Conservation (phyloP, 2,797 vertebrate species). For the Dromococcyx pavoninus region DNA sequence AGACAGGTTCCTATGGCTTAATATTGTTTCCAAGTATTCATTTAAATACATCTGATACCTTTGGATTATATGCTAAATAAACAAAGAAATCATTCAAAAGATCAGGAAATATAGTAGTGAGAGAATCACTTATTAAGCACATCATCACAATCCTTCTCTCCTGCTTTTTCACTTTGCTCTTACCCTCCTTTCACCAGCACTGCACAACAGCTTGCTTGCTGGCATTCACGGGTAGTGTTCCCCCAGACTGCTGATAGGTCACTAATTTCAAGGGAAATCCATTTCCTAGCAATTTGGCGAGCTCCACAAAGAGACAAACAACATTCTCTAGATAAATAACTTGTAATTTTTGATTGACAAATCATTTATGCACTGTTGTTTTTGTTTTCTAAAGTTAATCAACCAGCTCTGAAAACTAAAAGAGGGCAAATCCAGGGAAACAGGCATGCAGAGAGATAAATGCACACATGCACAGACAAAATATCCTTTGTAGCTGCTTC, state of each 20-base stretch:
- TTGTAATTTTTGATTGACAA: background rate
- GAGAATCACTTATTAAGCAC: background rate
- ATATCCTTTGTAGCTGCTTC: background rate
- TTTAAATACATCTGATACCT: background rate
- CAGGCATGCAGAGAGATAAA: background rate
- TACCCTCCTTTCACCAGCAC: background rate
- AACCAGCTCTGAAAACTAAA: background rate
- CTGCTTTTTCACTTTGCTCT: background rate
- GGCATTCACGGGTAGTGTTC: background rate
- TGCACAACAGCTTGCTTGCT: background rate
- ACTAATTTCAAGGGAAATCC: background rate
- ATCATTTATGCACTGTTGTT: background rate
- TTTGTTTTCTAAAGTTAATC: background rate
- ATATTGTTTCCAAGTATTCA: background rate
- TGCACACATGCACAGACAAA: background rate
- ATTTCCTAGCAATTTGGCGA: background rate
- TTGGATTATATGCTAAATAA: background rate
- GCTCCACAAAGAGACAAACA: background rate
- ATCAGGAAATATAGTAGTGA: background rate
- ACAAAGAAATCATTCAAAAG: background rate
- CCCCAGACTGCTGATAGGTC: background rate
- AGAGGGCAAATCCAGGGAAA: background rate
- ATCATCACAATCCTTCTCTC: background rate
- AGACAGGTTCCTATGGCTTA: background rate
- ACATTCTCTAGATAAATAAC: background rate